Evolutionary conservation across 2,113 vertebrate species (phyloP).

Genomic region (Ginglymostoma cirratum): DNA sequence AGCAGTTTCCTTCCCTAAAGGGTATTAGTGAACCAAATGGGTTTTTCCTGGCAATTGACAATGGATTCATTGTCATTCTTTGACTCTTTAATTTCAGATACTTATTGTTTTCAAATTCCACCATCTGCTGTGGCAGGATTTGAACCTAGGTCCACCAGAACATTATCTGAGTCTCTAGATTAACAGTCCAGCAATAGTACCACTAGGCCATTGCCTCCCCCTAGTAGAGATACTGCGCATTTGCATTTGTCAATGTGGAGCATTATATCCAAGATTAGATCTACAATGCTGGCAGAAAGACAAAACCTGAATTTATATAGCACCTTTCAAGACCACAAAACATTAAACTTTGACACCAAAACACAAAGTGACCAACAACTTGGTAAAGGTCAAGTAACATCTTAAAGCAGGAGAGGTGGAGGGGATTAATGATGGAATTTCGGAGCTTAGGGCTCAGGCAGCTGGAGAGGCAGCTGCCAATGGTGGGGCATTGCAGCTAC

Average conservation of each 20-base stretch:
- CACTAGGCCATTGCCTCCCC: too few relatives aligned
- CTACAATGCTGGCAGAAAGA: not conserved
- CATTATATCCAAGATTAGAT: not conserved
- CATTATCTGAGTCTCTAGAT: too few relatives aligned
- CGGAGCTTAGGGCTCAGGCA: not conserved
- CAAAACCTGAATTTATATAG: not conserved
- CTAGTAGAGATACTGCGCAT: not conserved
- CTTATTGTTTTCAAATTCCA: too few relatives aligned
- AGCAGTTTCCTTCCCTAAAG: too few relatives aligned
- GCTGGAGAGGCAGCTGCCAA: not conserved
- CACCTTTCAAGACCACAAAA: not conserved
- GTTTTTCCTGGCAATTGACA: too few relatives aligned
- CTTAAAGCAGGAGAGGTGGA: not conserved
- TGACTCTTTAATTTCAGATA: too few relatives aligned
- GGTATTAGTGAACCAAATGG: too few relatives aligned
- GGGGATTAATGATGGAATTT: not conserved
- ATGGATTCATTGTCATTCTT: too few relatives aligned
- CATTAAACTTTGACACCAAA: not conserved
- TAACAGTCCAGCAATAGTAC: too few relatives aligned
- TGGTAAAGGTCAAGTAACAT: not conserved
- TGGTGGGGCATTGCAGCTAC: not conserved
- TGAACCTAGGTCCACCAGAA: too few relatives aligned
- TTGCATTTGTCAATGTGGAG: not conserved
- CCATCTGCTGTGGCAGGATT: too few relatives aligned
- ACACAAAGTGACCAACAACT: not conserved